Evolutionary conservation across 2,797 vertebrate genomes (phyloP), one percentile per base, ranked within the genome.

Genomic region (Chloroceryle inda): DNA sequence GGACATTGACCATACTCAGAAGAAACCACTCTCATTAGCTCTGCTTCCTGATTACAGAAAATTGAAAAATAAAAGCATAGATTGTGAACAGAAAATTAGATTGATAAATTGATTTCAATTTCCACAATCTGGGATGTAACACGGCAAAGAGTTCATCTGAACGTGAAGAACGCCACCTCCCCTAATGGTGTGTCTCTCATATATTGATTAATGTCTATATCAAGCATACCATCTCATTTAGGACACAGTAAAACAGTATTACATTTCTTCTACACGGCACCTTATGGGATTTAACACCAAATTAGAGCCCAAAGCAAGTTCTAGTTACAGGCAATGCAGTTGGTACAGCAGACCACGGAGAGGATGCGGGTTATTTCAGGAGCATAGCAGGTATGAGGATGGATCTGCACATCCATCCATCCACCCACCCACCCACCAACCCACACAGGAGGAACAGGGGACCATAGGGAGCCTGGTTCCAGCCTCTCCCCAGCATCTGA

Each of bases 231-330:
- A 23, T 38, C 87, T 91, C 37, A 77, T 85, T 88, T 83, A 92
- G 92, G 91, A 42, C 81, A 55, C 53, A 27, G 62, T 37, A 67
- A 83, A 92, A 79, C 78, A 95, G 82, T 91, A 69, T 20, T n/a
- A 29, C 67, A 23, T 85, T 73, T 92, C 80, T 78, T 31, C 88
- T 67, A 63, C 69, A 50, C 47, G 84, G 55, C 72, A 37, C 66
- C 94, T 95, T 53, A 31, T 44, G 94, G 91, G 93, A 89, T 95
- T 94, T 91, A 67, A 72, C 68, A 21, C 1, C 5, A 88, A 92
- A 49, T 77, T 45, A 53, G 3, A 52, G 69, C 5, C 0, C 5
- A 38, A 38, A 94, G 75, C 50, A 56, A 58, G 81, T 67, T 66
- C 68, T 47, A 42, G 83, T 59, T 91, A 72, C 72, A 77, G 95